A percentile compares a stretch with the other conserved stretches of the same genome.
Conservation (phyloP, 2,113 vertebrate genomes). For the Choloepus hoffmanni region DNA sequence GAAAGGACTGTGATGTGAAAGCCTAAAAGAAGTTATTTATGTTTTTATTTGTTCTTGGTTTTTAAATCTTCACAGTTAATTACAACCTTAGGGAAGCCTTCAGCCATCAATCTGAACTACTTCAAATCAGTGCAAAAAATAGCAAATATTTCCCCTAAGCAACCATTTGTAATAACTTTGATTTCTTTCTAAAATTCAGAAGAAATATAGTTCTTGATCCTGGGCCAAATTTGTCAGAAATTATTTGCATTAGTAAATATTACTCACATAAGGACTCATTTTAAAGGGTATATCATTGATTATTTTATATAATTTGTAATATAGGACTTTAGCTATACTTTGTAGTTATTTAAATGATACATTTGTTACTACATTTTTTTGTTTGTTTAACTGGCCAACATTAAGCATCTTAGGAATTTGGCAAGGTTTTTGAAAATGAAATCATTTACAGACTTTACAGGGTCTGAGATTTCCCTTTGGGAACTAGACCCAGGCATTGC, state of each 20-base stretch:
- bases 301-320: not conserved
- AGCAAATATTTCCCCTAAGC: constrained; percentile 36
- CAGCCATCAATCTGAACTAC: constrained; percentile 54
- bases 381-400: constrained; percentile 2
- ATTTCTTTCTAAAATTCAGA: constrained; percentile 58
- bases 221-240: constrained; percentile 48
- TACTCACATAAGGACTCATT: not conserved
- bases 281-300: constrained; percentile 6
- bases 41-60: not conserved
- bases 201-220: constrained; percentile 30
- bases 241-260: constrained; percentile 60
- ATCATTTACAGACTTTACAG: not conserved
- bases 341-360: not conserved
- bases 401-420: constrained; percentile 34
- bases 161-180: constrained; percentile 66
- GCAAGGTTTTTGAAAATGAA: constrained; percentile 32
- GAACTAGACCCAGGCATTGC: not conserved
- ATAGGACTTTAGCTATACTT: not conserved
- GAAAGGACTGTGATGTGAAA: constrained; percentile 44
- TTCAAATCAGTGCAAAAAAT: constrained; percentile 61
- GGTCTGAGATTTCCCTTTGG: not conserved
- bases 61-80: constrained; percentile 76
- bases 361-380: not conserved
- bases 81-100: constrained; percentile 69
- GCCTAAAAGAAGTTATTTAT: constrained; percentile 59